Evolutionary conservation across 2,113 vertebrate species (phyloP), one percentile per base, ranked within the genome.

Genomic region (Cynopterus brachyotis): DNA sequence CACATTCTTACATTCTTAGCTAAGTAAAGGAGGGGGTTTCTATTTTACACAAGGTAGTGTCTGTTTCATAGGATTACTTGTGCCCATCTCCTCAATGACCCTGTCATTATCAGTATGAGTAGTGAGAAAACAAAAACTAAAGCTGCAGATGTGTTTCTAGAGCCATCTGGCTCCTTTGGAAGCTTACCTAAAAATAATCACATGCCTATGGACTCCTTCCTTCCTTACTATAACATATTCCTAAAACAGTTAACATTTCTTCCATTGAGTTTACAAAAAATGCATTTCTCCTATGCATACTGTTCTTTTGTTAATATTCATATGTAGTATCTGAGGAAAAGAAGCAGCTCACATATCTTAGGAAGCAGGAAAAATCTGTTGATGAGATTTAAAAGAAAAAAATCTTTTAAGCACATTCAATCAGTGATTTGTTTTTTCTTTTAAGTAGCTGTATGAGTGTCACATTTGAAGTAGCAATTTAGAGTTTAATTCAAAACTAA

Each of bases 171-270:
- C 97, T 98, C 96, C 97, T 97, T 97, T 78, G 86, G 96, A 91
- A 98, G 97, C 97, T 98, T 97, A 97, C 94, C 98, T 98, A 98
- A 98, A 98, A 98, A 98, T 99, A 98, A 98, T 97, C 98, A 78
- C 80, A 97, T 91, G 96, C 97, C 96, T 98, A 96, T 95, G 97
- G 96, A 91, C 92, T 81, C 55, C 96, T 95, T 95, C 35, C 4
- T 81, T 69, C 82, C 19, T 97, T 96, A 87, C 96, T 12, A 30
- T 92, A 98, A 97, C 93, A 91, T 97, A 97, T 96, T 98, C 97
- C 96, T 97, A 94, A 96, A 96, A 91, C 67, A 88, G 84, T 97
- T 95, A 90, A 66, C 53, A 75, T 82, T 85, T 2, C 0, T 92
- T 84, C 78, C 17, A 4, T 50, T 78, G 66, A 67, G 30, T 89